Base-by-base conservation (phyloP, 2,888 invertebrate species). In the Lycophotia porphyrea region DNA sequence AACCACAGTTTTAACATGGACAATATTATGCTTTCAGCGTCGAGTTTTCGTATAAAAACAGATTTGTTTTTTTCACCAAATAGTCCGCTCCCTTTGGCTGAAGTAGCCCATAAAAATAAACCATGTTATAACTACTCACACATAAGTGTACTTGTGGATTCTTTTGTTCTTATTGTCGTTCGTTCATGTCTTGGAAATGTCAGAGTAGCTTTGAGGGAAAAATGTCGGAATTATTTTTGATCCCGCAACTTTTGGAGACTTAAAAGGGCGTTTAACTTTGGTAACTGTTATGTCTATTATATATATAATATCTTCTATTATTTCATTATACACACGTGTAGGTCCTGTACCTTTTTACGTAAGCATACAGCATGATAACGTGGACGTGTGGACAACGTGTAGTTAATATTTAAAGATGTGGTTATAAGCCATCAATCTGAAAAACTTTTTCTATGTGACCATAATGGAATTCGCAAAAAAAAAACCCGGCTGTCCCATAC, bases 71-170 rank as follows among this genome's bases (percentile, higher is more conserved):
- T 74, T 74, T 55, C n/a, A 24, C 39, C 52, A 47, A 78, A 55
- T 63, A 39, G 61, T 47, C 52, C 27, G 44, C 39, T 39, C 63
- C 63, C 42, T 78, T 82, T 66, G 52, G 39, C 60, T 70, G 47
- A 58, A 61, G 44, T 64, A 74, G 49, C 31, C 74, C 65, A 84
- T 74, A 76, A 72, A 66, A 71, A 72, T 85, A 69, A 81, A 71
- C 68, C 58, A 85, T 71, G 64, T 74, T 68, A 74, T 76, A 76
- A 70, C 65, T 68, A 58, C 58, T 65, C 44, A 63, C 63, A 76
- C 65, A 42, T 60, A 84, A 76, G 66, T 64, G 39, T 79, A 60
- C 63, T 72, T 72, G 69, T 49, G 74, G 47, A 74, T 82, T 84
- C 58, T 60, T 85, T 85, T 82, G 71, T 67, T 74, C 69, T 76